phyloP scores from a whole-genome alignment of 1,140 invertebrate genomes.

The Ostrea edulis region DNA sequence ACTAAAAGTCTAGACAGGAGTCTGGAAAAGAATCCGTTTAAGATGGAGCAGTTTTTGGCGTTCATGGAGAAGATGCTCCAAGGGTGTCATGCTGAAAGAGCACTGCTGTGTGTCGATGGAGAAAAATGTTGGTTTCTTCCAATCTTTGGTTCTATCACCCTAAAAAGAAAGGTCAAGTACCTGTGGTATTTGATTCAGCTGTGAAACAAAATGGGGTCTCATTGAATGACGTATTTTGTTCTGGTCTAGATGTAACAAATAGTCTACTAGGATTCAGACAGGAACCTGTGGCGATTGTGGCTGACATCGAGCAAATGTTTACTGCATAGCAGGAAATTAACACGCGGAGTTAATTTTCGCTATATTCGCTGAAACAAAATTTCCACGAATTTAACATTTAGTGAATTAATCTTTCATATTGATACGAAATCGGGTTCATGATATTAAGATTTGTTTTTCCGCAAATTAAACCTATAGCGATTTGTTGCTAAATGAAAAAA shows the following conservation, averaged over 20 bases:
- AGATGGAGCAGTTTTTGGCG: slow-evolving; percentile 41
- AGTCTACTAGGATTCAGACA: background rate
- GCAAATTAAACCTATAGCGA: too few relatives aligned
- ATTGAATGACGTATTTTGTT: slow-evolving; percentile 60
- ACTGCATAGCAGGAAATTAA: slow-evolving; percentile 49
- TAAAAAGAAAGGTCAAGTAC: slow-evolving; percentile 53
- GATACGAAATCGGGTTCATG: too few relatives aligned
- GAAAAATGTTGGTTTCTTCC: slow-evolving; percentile 47
- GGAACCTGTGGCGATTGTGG: slow-evolving; percentile 49
- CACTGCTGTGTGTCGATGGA: background rate
- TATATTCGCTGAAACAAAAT: too few relatives aligned
- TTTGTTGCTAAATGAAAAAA: too few relatives aligned
- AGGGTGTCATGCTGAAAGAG: slow-evolving; percentile 46
- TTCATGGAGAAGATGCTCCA: slow-evolving; percentile 52
- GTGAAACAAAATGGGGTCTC: slow-evolving; percentile 42
- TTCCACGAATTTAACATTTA: too few relatives aligned
- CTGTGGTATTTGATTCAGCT: slow-evolving; percentile 58
- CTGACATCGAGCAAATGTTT: slow-evolving; percentile 56
- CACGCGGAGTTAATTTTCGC: too few relatives aligned
- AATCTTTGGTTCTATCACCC: slow-evolving; percentile 56
- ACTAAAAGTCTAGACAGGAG: slow-evolving; percentile 16
- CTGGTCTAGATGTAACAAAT: slow-evolving; percentile 76
- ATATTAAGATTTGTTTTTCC: too few relatives aligned
- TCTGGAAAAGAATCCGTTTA: slow-evolving; percentile 31
- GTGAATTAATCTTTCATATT: too few relatives aligned